A percentile compares a stretch with the other conserved stretches of the same genome.
Conservation (phyloP, 2,113 vertebrate species). For the Syngnathus typhle region DNA sequence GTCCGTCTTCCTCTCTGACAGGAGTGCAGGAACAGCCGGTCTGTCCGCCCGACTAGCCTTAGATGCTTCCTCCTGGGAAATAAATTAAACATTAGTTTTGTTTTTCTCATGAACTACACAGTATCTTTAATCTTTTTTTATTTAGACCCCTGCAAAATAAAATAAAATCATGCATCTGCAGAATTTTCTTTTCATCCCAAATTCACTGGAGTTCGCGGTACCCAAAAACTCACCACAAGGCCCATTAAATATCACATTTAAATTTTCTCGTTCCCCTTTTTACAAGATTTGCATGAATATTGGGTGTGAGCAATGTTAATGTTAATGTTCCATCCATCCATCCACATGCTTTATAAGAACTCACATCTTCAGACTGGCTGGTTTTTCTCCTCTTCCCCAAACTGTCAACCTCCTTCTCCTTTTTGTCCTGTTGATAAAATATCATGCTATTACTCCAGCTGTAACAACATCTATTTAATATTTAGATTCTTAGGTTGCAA, state of each 20-base stretch:
- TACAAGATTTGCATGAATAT: background rate
- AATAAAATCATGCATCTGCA: background rate
- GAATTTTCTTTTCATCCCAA: background rate
- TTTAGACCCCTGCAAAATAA: too few species aligned
- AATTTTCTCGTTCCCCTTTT: background rate
- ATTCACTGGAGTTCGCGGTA: background rate
- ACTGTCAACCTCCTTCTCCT: conserved; percentile 87
- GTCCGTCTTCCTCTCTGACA: conserved; percentile 78
- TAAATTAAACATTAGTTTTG: background rate
- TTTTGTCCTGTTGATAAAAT: conserved; percentile 82
- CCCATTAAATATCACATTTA: background rate
- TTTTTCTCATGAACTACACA: background rate
- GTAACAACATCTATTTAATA: background rate
- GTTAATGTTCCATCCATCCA: too few species aligned
- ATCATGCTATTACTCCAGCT: conserved; percentile 18
- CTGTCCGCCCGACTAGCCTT: conserved; percentile 72
- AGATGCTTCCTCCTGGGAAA: conserved; percentile 77
- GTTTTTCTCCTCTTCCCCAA: conserved; percentile 91
- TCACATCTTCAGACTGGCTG: conserved; percentile 92
- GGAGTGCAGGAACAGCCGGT: conserved; percentile 56
- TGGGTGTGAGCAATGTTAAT: background rate
- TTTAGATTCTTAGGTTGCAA: background rate
- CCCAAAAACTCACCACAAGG: background rate
- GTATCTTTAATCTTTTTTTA: background rate
- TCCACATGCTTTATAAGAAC: conserved; percentile 36